Percentiles rank a stretch among this genome's conserved stretches.
These are phyloP conservation scores for Notocelia uddmanniana DNA, from an alignment of 2,888 invertebrate genomes.

Conservation along the genomic window DNA sequence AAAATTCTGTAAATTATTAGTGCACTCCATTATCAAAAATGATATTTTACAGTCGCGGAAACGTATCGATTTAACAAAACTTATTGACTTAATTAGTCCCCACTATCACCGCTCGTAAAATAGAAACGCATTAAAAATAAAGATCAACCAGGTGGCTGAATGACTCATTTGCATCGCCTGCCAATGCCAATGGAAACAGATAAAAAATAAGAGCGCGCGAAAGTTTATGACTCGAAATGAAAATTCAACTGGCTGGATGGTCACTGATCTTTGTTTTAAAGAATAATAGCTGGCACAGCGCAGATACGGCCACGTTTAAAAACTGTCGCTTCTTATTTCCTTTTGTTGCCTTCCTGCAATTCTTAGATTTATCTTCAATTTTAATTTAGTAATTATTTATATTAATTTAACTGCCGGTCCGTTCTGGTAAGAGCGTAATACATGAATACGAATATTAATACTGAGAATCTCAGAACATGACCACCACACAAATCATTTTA, in stretches of 20 bases:
- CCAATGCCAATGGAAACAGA: constrained; percentile 66
- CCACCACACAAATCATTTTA: constrained; percentile 46
- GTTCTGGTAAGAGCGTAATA: constrained; percentile 32
- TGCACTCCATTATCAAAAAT: background rate
- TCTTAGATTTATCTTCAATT: background rate
- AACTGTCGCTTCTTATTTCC: background rate
- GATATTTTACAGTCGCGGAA: constrained; percentile 31
- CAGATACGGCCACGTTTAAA: background rate
- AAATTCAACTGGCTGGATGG: constrained; percentile 4
- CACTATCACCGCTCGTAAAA: constrained; percentile 70
- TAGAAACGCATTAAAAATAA: constrained; percentile 62
- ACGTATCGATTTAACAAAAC: constrained; percentile 42
- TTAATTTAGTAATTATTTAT: background rate
- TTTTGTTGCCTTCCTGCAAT: background rate
- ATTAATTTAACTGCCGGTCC: constrained; percentile 1
- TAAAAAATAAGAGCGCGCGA: constrained; percentile 56
- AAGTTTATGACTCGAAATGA: constrained; percentile 44
- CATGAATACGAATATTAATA: constrained; percentile 39
- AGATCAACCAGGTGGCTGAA: constrained; percentile 72
- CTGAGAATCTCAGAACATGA: constrained; percentile 40
- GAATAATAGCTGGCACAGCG: background rate
- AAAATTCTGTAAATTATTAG: background rate
- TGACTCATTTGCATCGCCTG: constrained; percentile 62
- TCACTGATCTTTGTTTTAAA: background rate
- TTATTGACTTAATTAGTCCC: constrained; percentile 61